A percentile compares a stretch with the other conserved stretches of the same genome.
Conservation (phyloP, 2,113 vertebrate genomes). For the Choloepus hoffmanni region DNA sequence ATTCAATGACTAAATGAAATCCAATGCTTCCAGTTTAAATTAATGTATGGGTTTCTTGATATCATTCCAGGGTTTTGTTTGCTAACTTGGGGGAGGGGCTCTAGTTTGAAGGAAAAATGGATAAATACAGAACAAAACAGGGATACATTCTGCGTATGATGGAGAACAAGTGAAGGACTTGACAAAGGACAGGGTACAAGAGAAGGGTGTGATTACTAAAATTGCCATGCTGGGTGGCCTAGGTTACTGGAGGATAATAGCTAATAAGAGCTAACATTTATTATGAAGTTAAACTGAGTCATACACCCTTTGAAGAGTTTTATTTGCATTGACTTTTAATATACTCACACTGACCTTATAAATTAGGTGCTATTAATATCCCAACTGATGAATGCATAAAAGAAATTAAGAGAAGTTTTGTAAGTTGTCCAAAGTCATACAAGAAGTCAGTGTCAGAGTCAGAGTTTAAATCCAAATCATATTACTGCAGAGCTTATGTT, state of each 20-base stretch:
- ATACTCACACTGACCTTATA: slow-evolving; percentile 2
- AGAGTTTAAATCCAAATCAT: background rate
- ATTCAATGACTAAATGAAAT: background rate
- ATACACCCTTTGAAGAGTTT: background rate
- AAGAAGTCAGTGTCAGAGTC: background rate
- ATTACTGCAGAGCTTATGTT: background rate
- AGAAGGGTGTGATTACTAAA: background rate
- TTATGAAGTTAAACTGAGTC: background rate
- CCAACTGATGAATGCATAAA: background rate
- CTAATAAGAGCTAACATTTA: slow-evolving; percentile 1
- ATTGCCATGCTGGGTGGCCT: background rate
- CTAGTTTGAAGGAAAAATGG: background rate
- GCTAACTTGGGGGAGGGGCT: background rate
- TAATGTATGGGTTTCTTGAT: background rate
- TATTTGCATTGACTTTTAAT: background rate
- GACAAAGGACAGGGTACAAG: background rate
- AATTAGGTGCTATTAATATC: background rate
- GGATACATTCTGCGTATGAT: background rate
- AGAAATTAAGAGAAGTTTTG: background rate
- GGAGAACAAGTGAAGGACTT: background rate
- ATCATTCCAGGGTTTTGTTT: background rate
- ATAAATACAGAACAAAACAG: background rate
- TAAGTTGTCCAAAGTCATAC: background rate
- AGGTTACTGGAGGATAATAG: background rate
- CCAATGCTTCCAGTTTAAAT: background rate